A percentile compares a stretch with the other conserved stretches of the same genome.
phyloP scores from a whole-genome alignment of 2,797 vertebrate genomes.

The Lacerta agilis region DNA sequence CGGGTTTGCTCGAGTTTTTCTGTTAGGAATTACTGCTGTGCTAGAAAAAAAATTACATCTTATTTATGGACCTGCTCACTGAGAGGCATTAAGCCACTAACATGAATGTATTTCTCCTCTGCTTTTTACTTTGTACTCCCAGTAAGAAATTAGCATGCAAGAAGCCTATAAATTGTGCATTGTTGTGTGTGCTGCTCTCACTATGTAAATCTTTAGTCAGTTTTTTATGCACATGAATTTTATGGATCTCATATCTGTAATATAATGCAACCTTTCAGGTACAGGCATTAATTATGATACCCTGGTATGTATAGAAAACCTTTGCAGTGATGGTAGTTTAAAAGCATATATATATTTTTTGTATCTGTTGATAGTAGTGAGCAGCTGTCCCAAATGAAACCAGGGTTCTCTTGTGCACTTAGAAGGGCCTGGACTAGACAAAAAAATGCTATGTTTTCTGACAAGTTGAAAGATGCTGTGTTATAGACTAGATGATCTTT shows the following conservation, averaged over 20 bases:
- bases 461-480: background rate
- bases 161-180: background rate
- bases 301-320: background rate
- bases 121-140: background rate
- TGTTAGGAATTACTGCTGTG: background rate
- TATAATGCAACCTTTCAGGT: background rate
- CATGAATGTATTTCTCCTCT: background rate
- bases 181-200: slow-evolving; percentile 4
- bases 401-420: background rate
- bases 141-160: background rate
- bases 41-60: background rate
- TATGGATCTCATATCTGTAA: slow-evolving; percentile 14
- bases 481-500: background rate
- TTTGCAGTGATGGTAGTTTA: background rate
- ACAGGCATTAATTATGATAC: background rate
- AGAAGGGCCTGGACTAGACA: background rate
- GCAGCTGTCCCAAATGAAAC: background rate
- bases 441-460: background rate
- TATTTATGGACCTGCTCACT: background rate
- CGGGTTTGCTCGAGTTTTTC: background rate
- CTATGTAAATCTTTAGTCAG: background rate
- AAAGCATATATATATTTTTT: slow-evolving; percentile 9
- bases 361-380: background rate
- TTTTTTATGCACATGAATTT: background rate
- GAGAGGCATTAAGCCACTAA: background rate